Percentiles rank a stretch among this genome's conserved stretches.
phyloP scores from a whole-genome alignment of 2,113 vertebrate species.

The Onychostoma macrolepis region DNA sequence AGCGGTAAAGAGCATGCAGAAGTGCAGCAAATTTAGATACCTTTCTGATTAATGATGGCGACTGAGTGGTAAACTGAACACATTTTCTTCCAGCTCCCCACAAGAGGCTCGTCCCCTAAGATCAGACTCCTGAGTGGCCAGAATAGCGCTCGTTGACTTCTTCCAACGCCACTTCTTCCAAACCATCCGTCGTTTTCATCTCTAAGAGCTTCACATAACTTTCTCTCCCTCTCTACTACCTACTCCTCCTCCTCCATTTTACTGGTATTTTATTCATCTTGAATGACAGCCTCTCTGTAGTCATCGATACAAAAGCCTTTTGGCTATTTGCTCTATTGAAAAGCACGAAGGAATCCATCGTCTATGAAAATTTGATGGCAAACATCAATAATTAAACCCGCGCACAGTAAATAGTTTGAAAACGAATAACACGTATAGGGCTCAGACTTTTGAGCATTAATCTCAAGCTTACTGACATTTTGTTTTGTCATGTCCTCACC shows the following conservation, averaged over 20 bases:
- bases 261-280: neutral
- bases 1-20: neutral
- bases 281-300: neutral
- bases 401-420: conserved; percentile 9
- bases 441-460: conserved; percentile 38
- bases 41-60: conserved; percentile 11
- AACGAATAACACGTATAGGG: neutral
- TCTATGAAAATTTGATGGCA: conserved; percentile 21
- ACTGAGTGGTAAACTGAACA: conserved; percentile 6
- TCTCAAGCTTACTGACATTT: conserved; percentile 51
- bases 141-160: neutral
- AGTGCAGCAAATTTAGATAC: neutral
- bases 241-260: neutral
- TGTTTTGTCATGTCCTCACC: conserved; percentile 27
- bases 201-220: neutral
- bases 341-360: conserved; percentile 11
- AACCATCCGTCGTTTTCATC: neutral
- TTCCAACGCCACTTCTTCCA: neutral
- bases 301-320: neutral
- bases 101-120: neutral
- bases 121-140: conserved; percentile 6
- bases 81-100: conserved; percentile 15
- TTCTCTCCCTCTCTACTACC: neutral
- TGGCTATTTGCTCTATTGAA: conserved; percentile 19
- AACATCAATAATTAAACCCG: conserved; percentile 35